Base-by-base conservation (phyloP, 92 coral and sea anemone genomes). In the Palythoa grandis region DNA sequence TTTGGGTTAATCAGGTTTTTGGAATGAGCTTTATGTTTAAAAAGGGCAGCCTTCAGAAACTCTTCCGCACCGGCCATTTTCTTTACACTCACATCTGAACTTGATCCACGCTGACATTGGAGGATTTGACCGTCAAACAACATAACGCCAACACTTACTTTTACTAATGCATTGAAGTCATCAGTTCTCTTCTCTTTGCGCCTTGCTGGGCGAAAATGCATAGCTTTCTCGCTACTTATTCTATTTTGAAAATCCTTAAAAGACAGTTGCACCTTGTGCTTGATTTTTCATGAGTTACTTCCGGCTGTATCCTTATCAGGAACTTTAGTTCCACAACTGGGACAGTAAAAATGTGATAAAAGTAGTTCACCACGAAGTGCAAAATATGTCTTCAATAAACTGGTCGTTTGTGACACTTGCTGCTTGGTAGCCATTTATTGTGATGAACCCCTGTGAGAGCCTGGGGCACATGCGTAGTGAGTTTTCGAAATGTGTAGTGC, bases 311-410 rank as follows among this genome's bases (percentile, higher is more conserved):
- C 37, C 52, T 60, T 60, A 52, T 70, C 74, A 7, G 17, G 23
- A 79, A 79, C 79, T 74, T 74, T 73, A 10, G 52, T 85, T n/a
- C 76, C 88, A 86, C 83, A 86, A 86, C 75, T 74, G 71, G 83
- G 76, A 82, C 88, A 86, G 54, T 39, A 86, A 39, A 74, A 37
- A 47, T 86, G 11, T 1, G 65, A 22, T 74, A 11, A 48, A 2
- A 74, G 63, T n/a, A 86, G 52, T 75, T 86, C 83, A 16, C 70
- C 70, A 3, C 70, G 43, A 86, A 23, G 61, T 25, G 68, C 72
- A 29, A 85, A 63, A 73, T 72, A 74, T 85, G 74, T 56, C 70
- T 8, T 52, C 14, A 52, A 52, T 13, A 52, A 8, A 13, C 14
- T 8, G 57, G 11, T 8, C 14, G 57, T 52, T 52, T 8, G 35